Percentiles rank a stretch among this genome's conserved stretches.
Evolutionary conservation across 2,797 vertebrate genomes (phyloP).

Genomic region (Syngnathus rostellatus): DNA sequence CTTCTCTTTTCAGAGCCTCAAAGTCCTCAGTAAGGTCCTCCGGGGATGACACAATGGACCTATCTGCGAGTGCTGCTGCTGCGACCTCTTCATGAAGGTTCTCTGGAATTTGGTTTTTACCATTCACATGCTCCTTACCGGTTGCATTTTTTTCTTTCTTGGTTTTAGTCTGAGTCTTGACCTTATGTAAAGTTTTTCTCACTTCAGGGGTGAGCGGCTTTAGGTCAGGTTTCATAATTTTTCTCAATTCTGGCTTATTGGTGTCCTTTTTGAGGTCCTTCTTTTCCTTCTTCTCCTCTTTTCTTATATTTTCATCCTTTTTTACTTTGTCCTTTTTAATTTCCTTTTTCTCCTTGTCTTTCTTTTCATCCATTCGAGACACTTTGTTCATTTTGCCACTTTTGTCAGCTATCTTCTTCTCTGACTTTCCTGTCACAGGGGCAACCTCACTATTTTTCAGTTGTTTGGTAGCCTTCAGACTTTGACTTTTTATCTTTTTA

Average conservation of each 20-base stretch:
- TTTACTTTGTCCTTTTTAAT: slow-evolving; percentile 79
- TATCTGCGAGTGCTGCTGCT: slow-evolving; percentile 65
- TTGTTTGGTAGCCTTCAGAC: slow-evolving; percentile 77
- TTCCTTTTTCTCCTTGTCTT: slow-evolving; percentile 96
- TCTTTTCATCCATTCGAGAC: slow-evolving; percentile 91
- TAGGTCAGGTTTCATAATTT: slow-evolving; percentile 86
- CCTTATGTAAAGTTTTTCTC: slow-evolving; percentile 91
- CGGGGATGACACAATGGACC: slow-evolving; percentile 82
- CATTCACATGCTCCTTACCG: slow-evolving; percentile 70
- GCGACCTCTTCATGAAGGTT: slow-evolving; percentile 49
- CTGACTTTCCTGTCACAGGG: slow-evolving; percentile 73
- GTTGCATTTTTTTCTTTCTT: slow-evolving; percentile 81
- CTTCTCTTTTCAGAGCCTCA: slow-evolving; percentile 83
- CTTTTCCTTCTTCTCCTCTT: slow-evolving; percentile 86
- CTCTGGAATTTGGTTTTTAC: slow-evolving; percentile 67
- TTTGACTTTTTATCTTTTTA: slow-evolving; percentile 78
- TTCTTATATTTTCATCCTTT: slow-evolving; percentile 74
- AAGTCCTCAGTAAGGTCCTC: slow-evolving; percentile 97
- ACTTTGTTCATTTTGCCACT: slow-evolving; percentile 81
- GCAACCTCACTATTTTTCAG: slow-evolving; percentile 76
- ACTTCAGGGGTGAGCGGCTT: slow-evolving; percentile 96
- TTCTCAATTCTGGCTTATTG: slow-evolving; percentile 82
- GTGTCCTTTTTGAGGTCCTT: slow-evolving; percentile 89
- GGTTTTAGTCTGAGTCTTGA: slow-evolving; percentile 81
- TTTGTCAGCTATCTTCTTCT: slow-evolving; percentile 92